Percentiles rank a stretch among this genome's conserved stretches.
Evolutionary conservation across 2,888 invertebrate species (phyloP).

Genomic region (Pseudococcus viburni): DNA sequence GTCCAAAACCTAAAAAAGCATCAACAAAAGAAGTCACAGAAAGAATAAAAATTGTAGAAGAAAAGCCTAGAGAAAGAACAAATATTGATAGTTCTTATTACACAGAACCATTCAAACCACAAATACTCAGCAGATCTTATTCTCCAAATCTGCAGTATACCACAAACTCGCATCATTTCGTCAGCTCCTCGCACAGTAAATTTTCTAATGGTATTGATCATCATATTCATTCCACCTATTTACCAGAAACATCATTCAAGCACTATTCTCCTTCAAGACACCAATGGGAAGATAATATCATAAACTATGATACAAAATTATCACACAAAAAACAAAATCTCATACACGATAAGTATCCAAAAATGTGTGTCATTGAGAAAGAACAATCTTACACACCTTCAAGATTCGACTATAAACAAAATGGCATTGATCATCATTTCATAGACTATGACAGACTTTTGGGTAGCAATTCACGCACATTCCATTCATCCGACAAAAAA

Average conservation of each 20-base stretch:
- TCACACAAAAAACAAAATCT: slow-evolving; percentile 23
- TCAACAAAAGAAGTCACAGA: background rate
- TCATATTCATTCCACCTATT: background rate
- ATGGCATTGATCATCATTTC: background rate
- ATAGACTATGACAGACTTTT: background rate
- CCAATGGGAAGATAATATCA: background rate
- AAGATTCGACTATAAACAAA: background rate
- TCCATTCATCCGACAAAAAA: slow-evolving; percentile 12
- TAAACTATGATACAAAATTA: background rate
- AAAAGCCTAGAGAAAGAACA: background rate
- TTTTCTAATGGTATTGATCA: background rate
- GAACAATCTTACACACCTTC: background rate
- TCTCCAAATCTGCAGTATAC: background rate
- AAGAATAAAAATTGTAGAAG: background rate
- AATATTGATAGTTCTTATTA: background rate
- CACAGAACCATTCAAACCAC: background rate
- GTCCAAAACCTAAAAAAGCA: background rate
- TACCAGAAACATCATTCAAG: background rate
- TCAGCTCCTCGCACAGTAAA: background rate
- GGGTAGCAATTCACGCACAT: slow-evolving; percentile 7
- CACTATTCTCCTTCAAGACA: background rate
- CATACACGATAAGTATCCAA: background rate
- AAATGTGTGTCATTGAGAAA: background rate
- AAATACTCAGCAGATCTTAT: background rate
- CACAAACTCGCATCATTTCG: too few species aligned